These are phyloP conservation scores for Pristionchus fissidentatus DNA, from an alignment of 2,888 invertebrate genomes.

Conservation along the genomic window DNA sequence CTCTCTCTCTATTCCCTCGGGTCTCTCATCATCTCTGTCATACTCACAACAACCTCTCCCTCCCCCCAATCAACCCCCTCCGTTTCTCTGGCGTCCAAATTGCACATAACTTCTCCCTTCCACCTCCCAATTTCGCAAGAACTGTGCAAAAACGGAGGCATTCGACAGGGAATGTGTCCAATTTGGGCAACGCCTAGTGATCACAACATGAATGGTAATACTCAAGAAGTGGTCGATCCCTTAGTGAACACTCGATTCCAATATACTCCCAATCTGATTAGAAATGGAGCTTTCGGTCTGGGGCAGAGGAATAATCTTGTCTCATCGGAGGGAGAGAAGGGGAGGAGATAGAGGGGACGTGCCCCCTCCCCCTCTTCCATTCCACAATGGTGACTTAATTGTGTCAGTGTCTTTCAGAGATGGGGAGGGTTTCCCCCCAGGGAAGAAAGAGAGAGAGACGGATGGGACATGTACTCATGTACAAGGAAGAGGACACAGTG, in stretches of 20 bases:
- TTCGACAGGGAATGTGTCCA: background rate
- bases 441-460: background rate
- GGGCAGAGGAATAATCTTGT: too few species aligned
- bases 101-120: too few species aligned
- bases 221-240: too few species aligned
- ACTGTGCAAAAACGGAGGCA: background rate
- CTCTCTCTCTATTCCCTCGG: background rate
- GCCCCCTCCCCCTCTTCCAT: slow-evolving; percentile 27
- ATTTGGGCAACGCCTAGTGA: background rate
- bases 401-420: slow-evolving; percentile 32
- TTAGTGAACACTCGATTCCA: too few species aligned
- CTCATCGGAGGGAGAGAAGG: too few species aligned
- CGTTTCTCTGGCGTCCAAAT: background rate
- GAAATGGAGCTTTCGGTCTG: too few species aligned
- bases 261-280: slow-evolving; percentile 43
- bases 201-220: too few species aligned
- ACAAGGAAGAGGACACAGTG: background rate
- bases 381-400: slow-evolving; percentile 49
- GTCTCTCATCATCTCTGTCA: background rate
- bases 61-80: background rate
- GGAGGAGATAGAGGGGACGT: background rate
- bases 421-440: background rate
- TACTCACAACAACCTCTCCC: background rate
- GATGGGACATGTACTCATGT: slow-evolving; percentile 36
- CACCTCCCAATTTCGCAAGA: background rate